These are phyloP conservation scores for Patella depressa DNA, from an alignment of 2,888 invertebrate species.

Conservation along the genomic window DNA sequence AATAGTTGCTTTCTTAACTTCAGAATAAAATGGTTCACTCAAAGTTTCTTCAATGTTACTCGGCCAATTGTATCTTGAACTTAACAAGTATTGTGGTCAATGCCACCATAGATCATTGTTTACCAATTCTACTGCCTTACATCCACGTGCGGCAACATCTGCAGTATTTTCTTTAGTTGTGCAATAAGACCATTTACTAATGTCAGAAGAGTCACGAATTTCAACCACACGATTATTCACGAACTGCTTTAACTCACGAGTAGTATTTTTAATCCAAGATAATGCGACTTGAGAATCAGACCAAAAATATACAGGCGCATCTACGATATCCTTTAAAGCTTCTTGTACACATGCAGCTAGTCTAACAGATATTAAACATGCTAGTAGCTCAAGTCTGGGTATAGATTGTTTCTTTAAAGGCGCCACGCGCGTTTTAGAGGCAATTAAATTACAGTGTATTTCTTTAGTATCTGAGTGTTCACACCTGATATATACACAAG, in stretches of 20 bases:
- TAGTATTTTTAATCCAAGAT: neutral
- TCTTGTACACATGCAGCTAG: neutral
- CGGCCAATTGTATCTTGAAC: too few species aligned
- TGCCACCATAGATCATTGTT: neutral
- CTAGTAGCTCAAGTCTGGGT: neutral
- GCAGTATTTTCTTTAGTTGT: neutral
- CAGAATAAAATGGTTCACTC: neutral
- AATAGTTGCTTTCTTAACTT: too few species aligned
- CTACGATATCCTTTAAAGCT: neutral
- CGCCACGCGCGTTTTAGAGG: too few species aligned
- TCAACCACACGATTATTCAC: constrained; percentile 1
- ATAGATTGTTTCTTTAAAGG: neutral
- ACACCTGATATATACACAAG: neutral
- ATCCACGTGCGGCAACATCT: neutral
- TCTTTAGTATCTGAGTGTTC: neutral
- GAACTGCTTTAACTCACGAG: neutral
- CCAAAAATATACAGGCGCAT: neutral
- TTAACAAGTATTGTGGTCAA: neutral
- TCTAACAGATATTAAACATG: constrained; percentile 5
- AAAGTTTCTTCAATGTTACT: too few species aligned
- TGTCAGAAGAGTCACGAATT: too few species aligned
- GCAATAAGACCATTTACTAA: neutral
- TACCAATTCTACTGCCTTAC: neutral
- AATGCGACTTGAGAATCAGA: neutral
- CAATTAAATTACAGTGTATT: too few species aligned